Base-by-base conservation (phyloP, 2,888 invertebrate species). In the Chrysotoxum bicinctum region DNA sequence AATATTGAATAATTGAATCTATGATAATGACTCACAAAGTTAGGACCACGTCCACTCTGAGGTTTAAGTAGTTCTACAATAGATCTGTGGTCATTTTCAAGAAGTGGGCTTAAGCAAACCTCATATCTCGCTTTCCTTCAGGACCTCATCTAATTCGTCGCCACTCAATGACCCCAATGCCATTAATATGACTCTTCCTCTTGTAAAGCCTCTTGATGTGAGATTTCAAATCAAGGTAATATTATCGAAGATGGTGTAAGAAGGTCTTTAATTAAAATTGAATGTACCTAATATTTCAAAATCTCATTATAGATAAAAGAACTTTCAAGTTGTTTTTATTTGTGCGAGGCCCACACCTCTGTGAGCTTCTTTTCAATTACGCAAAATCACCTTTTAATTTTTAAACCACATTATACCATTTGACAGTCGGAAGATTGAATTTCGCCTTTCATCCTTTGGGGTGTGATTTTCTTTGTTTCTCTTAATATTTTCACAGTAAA, bases 341-440 rank as follows among this genome's bases (percentile, higher is more conserved):
- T 37, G n/a, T 26, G n/a, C n/a, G 9, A 2, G 1, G n/a, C 4
- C 5, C n/a, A 40, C 40, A n/a, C 8, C 26, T 5, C 7, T 32
- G 16, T 32, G 2, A 43, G 8, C 16, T 58, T 58, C 7, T 58
- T 37, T 58, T 58, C n/a, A 58, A 58, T 37, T 37, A 58, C 37
- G 21, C 58, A 12, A 58, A 58, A 58, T 58, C 26, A 50, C 50
- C 50, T 50, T 35, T 9, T 32, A 7, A 21, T 56, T 19, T 16
- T 58, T 4, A 56, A 56, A n/a, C 19, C 35, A 54, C 9, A 54
- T 10, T 30, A 32, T 1, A 10, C 54, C 30, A 32, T 54, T 54
- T 19, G 12, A 54, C 54, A 54, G 30, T 58, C 37, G 58, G 58
- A 58, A 37, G 19, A 58, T 54, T 54, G 54, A 54, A 58, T 58